Base-by-base conservation (phyloP, 2,888 invertebrate species). In the Agrotis ipsilon region DNA sequence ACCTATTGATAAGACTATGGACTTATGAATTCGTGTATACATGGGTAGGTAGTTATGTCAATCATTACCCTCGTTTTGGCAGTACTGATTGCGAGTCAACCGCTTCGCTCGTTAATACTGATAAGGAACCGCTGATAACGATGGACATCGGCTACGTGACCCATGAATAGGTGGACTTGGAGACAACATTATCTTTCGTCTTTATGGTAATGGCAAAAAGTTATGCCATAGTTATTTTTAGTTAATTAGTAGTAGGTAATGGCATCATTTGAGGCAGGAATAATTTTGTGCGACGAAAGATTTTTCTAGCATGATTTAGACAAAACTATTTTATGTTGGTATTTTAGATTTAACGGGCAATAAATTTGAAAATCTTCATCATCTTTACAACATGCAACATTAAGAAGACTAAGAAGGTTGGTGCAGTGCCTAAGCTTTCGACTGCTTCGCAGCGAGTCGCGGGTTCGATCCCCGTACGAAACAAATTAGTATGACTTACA, bases 1-100 rank as follows among this genome's bases (percentile, higher is more conserved):
- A 48, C 7, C 32, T 6, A 24, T 11, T 21, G 75, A 80, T 74
- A 74, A 76, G 13, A 51, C n/a, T 21, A 52, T 46, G 57, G 19
- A 43, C 32, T 9, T 55, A 27, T 13, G 18, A 46, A 13, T 2
- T 14, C 14, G 14, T 51, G 13, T 62, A 24, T 18, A 11, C 69
- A 18, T 32, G 19, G 24, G 45, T 51, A 18, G 19, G 43, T 55
- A 14, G 59, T 51, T 24, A 32, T 54, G 55, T 61, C 45, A 66
- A 51, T 78, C 71, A 43, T 78, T 78, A 81, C 57, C 78, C 78
- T 71, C 77, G 9, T 81, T 78, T 78, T 64, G 57, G 69, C 52
- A 64, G 58, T 45, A n/a, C 51, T 78, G 65, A 66, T 55, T 59
- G 27, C 43, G n/a, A 19, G n/a, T 16, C 57, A 49, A 74, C 52